phyloP scores from a whole-genome alignment of 2,888 invertebrate species.

The Lysandra bellargus region DNA sequence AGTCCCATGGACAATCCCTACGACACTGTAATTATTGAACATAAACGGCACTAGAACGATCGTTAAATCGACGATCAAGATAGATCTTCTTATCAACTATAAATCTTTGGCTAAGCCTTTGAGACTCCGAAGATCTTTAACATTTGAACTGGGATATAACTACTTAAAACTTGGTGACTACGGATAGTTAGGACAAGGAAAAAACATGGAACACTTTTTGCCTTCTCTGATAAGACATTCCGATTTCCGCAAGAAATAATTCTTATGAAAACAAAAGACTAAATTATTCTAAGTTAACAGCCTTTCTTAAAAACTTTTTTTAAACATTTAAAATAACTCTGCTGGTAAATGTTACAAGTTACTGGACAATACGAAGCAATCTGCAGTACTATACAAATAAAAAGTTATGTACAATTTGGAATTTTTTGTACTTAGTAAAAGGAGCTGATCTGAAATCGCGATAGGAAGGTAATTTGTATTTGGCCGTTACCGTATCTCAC shows the following conservation, averaged over 20 bases:
- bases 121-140: conserved; percentile 8
- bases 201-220: not conserved
- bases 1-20: not conserved
- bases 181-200: not conserved
- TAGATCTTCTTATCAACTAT: conserved; percentile 7
- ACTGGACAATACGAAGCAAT: too few relatives aligned
- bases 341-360: too few relatives aligned
- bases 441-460: conserved; percentile 4
- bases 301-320: too few relatives aligned
- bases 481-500: conserved; percentile 14
- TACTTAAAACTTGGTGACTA: not conserved
- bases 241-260: too few relatives aligned
- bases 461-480: conserved; percentile 12
- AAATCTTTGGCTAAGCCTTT: not conserved
- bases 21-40: not conserved
- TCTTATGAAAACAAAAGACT: not conserved
- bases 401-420: not conserved
- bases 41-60: not conserved
- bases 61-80: conserved; percentile 7
- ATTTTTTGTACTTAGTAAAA: not conserved
- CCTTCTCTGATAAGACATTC: not conserved
- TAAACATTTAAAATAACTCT: too few relatives aligned
- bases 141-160: conserved; percentile 12
- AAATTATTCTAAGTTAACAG: too few relatives aligned
- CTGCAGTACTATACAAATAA: not conserved